Percentiles rank a stretch among this genome's conserved stretches.
Conservation (phyloP, 2,113 vertebrate species). For the Lepisosteus osseus region DNA sequence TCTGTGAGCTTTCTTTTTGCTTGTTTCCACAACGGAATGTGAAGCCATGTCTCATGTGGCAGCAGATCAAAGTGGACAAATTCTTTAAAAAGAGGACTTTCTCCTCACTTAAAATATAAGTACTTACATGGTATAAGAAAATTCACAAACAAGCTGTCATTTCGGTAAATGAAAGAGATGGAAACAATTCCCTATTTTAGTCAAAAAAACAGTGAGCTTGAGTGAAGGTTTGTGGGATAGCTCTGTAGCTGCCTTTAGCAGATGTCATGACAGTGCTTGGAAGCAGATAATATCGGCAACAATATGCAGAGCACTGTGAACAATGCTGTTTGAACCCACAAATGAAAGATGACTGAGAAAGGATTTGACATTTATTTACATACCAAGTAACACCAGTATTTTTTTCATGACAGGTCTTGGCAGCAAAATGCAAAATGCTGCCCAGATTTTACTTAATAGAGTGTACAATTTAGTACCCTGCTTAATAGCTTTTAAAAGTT, state of each 20-base stretch:
- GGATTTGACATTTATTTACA: neutral
- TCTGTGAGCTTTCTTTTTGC: too few species aligned
- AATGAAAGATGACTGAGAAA: neutral
- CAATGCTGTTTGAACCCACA: neutral
- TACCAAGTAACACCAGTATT: neutral
- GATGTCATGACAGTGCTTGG: neutral
- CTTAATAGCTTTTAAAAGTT: too few species aligned
- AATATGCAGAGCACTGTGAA: neutral
- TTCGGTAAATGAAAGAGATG: neutral
- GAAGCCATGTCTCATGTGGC: neutral
- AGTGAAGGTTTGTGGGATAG: too few species aligned
- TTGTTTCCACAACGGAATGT: conserved; percentile 1
- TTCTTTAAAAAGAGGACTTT: neutral
- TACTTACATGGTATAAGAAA: neutral
- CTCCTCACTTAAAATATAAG: neutral
- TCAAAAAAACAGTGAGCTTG: neutral
- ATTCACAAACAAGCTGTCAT: neutral
- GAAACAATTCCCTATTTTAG: conserved; percentile 6
- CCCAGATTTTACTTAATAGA: neutral
- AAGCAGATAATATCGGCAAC: neutral
- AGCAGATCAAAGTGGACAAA: neutral
- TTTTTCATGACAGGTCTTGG: too few species aligned
- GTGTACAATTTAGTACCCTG: neutral
- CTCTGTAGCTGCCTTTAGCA: neutral
- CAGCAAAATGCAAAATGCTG: neutral